Percentiles rank a stretch among this genome's conserved stretches.
Conservation (phyloP, 2,888 invertebrate genomes). For the Tethea ocularis region DNA sequence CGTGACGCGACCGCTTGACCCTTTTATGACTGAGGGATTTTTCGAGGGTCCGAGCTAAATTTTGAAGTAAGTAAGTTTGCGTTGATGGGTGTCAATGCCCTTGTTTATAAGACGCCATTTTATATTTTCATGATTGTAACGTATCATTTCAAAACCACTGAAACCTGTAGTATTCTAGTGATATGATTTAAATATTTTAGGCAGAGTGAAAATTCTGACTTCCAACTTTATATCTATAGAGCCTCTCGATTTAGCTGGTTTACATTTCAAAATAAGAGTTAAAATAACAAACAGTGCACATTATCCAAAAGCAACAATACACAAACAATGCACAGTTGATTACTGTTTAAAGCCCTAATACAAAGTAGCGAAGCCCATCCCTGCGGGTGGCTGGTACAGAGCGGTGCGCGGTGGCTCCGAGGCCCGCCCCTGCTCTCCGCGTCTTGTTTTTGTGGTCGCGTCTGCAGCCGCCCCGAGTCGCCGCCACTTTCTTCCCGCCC, state of each 20-base stretch:
- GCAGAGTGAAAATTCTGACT: neutral
- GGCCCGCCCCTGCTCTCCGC: constrained; percentile 72
- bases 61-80: constrained; percentile 18
- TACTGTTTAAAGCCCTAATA: constrained; percentile 37
- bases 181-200: neutral
- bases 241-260: too few relatives aligned
- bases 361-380: constrained; percentile 50
- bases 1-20: constrained; percentile 77
- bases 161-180: neutral
- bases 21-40: constrained; percentile 73
- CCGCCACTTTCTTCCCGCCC: constrained; percentile 68
- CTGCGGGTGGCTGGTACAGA: constrained; percentile 57
- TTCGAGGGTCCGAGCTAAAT: constrained; percentile 44
- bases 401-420: constrained; percentile 58
- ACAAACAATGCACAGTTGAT: constrained; percentile 40
- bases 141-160: neutral
- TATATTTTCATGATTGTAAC: neutral
- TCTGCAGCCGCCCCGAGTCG: constrained; percentile 78
- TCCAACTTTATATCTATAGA: neutral
- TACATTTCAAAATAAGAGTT: neutral
- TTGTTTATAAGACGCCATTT: neutral
- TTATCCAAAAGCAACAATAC: constrained; percentile 41
- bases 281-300: neutral
- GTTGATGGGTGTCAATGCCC: neutral
- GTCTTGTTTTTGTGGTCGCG: constrained; percentile 82